Conservation (phyloP, 2,797 vertebrate genomes). For the Sciurus vulgaris region DNA sequence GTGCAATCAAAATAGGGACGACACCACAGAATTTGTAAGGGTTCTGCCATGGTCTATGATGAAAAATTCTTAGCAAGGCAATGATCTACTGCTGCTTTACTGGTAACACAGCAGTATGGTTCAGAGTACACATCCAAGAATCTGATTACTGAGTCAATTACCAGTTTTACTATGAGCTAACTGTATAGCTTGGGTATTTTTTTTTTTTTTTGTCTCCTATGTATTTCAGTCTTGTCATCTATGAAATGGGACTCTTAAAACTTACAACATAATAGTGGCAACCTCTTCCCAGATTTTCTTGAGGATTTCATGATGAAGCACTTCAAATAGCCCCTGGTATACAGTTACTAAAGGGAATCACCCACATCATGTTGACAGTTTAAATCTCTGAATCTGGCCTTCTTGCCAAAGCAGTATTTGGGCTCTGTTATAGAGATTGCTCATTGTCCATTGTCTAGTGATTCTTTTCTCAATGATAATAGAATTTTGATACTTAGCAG, state of each 20-base stretch:
- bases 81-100: accelerated
- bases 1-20: not conserved
- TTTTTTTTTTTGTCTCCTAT: not conserved
- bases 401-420: not conserved
- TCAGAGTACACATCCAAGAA: not conserved
- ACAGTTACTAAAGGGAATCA: not conserved
- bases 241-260: not conserved
- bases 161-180: not conserved
- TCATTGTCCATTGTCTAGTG: not conserved
- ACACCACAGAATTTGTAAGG: not conserved
- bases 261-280: not conserved
- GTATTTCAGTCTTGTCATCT: not conserved
- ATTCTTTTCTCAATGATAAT: not conserved
- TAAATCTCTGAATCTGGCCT: not conserved
- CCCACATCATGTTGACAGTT: not conserved
- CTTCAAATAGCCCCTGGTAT: not conserved
- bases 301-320: not conserved
- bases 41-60: not conserved
- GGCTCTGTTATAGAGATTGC: not conserved
- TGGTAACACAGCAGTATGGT: not conserved
- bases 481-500: not conserved
- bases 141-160: not conserved
- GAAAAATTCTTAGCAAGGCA: not conserved
- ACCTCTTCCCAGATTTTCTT: not conserved
- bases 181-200: not conserved